Evolutionary conservation across 2,113 vertebrate species (phyloP).

Genomic region (Crocuta crocuta): DNA sequence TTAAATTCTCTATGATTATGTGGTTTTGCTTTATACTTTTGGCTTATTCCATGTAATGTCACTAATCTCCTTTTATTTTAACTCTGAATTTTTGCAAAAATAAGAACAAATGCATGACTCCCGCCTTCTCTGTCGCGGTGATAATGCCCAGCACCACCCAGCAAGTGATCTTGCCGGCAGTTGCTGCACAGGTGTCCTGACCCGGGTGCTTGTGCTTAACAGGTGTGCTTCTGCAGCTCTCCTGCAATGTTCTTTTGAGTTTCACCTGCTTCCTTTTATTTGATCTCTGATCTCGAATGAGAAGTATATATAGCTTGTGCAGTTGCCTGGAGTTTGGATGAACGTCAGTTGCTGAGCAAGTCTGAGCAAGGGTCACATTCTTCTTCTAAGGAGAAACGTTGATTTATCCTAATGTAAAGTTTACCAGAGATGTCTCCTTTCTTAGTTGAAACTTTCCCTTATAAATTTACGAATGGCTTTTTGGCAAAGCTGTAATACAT

Average conservation of each 20-base stretch:
- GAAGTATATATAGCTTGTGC: not conserved
- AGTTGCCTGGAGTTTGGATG: constrained; percentile 27
- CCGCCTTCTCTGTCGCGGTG: fast-evolving
- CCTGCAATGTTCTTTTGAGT: not conserved
- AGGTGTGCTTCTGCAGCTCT: not conserved
- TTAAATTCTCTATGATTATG: not conserved
- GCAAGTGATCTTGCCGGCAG: not conserved
- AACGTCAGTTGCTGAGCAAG: not conserved
- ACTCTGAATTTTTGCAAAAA: not conserved
- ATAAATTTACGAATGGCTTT: not conserved
- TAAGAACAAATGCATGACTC: not conserved
- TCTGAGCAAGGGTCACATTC: constrained; percentile 19
- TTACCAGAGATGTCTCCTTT: not conserved
- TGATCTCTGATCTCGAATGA: not conserved
- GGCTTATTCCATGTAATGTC: not conserved
- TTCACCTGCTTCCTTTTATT: not conserved
- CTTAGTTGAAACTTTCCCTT: not conserved
- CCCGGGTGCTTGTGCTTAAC: not conserved
- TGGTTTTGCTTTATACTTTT: not conserved
- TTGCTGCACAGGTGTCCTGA: not conserved
- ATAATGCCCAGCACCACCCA: not conserved
- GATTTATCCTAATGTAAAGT: not conserved
- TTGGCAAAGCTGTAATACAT: not conserved
- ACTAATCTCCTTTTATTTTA: not conserved
- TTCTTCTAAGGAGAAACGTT: not conserved